These are phyloP conservation scores for Eulithis prunata DNA, from an alignment of 2,888 invertebrate species.

Conservation along the genomic window DNA sequence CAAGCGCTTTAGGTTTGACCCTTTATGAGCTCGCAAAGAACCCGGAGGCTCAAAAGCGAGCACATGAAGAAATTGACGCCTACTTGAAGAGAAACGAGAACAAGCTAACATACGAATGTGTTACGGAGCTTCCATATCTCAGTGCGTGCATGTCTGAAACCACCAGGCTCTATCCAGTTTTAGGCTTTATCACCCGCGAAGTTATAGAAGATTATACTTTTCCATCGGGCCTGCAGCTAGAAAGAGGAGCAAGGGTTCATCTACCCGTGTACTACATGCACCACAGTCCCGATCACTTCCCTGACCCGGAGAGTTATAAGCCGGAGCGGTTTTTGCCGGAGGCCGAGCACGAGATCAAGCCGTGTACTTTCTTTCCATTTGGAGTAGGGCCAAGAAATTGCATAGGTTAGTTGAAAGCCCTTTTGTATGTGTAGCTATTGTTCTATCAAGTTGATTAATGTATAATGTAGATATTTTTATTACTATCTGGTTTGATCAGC, in stretches of 20 bases:
- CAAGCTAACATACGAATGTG: slow-evolving; percentile 53
- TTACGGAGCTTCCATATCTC: slow-evolving; percentile 54
- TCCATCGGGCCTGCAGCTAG: slow-evolving; percentile 54
- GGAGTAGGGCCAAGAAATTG: slow-evolving; percentile 63
- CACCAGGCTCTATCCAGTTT: slow-evolving; percentile 54
- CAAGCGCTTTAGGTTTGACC: slow-evolving; percentile 50
- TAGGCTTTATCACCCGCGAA: slow-evolving; percentile 52
- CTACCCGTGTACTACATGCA: slow-evolving; percentile 59
- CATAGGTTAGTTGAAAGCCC: slow-evolving; percentile 52
- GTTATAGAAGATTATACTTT: slow-evolving; percentile 57
- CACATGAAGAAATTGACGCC: slow-evolving; percentile 55
- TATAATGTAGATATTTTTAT: no score
- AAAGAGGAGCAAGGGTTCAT: slow-evolving; percentile 55
- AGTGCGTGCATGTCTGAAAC: slow-evolving; percentile 57
- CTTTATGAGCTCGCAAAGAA: slow-evolving; percentile 60
- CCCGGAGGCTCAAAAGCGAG: slow-evolving; percentile 47
- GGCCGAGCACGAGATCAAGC: slow-evolving; percentile 48
- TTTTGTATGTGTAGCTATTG: neutral
- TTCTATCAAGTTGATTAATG: no score
- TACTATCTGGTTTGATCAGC: no score
- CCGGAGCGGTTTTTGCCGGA: slow-evolving; percentile 60
- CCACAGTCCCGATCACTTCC: slow-evolving; percentile 52
- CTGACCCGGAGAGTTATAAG: slow-evolving; percentile 53
- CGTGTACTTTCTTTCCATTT: slow-evolving; percentile 58
- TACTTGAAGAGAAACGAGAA: slow-evolving; percentile 47